A percentile compares a stretch with the other conserved stretches of the same genome.
These are phyloP conservation scores for Balaeniceps rex DNA, from an alignment of 2,113 vertebrate species.

Conservation along the genomic window DNA sequence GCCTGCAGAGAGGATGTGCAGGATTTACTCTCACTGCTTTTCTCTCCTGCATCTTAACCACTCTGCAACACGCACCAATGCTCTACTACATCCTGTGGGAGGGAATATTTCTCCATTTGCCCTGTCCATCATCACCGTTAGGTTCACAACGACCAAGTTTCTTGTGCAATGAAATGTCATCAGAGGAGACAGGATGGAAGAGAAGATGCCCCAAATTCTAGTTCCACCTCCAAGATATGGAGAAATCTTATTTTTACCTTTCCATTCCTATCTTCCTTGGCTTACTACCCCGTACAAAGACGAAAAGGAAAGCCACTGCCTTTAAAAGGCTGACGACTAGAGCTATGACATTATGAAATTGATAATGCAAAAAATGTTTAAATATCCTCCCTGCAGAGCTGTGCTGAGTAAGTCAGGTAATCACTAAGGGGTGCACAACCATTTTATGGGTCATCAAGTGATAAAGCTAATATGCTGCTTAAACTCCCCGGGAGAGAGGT, in stretches of 20 bases:
- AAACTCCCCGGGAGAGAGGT: constrained; percentile 42
- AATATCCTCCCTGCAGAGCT: constrained; percentile 50
- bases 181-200: not conserved
- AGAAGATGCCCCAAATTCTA: not conserved
- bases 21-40: not conserved
- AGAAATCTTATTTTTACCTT: not conserved
- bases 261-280: not conserved
- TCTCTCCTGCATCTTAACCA: not conserved
- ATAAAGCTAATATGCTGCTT: constrained; percentile 54
- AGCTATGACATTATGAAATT: constrained; percentile 36
- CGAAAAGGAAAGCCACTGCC: not conserved
- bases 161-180: not conserved
- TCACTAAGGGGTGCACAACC: constrained; percentile 68
- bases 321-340: not conserved
- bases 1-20: not conserved
- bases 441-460: constrained; percentile 70
- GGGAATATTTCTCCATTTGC: not conserved
- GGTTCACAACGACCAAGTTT: not conserved
- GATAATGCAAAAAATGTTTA: constrained; percentile 67
- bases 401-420: constrained; percentile 68
- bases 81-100: fast-evolving
- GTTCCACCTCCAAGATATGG: fast-evolving
- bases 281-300: not conserved
- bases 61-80: fast-evolving
- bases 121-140: fast-evolving